Percentiles rank a stretch among this genome's conserved stretches.
Evolutionary conservation across 2,888 invertebrate genomes (phyloP).

Genomic region (Himalopsyche tibetana): DNA sequence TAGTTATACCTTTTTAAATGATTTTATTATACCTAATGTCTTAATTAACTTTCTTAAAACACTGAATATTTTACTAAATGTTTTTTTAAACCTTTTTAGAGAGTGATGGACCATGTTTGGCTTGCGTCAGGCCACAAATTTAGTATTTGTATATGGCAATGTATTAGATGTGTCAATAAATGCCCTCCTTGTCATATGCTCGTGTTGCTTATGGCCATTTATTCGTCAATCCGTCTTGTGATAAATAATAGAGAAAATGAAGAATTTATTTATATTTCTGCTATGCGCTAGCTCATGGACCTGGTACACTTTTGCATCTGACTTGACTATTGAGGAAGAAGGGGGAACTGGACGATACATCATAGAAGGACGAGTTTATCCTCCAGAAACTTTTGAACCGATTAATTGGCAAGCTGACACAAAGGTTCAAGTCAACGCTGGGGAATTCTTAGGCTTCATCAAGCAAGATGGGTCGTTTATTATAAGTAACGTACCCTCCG

Average conservation of each 20-base stretch:
- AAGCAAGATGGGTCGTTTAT: constrained; percentile 94
- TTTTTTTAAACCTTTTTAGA: no score
- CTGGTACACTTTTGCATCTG: constrained; percentile 52
- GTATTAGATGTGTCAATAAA: no score
- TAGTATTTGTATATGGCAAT: no score
- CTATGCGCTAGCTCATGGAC: constrained; percentile 56
- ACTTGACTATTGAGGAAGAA: constrained; percentile 71
- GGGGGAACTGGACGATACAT: constrained; percentile 78
- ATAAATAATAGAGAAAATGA: constrained; percentile 25
- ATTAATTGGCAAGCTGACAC: constrained; percentile 87
- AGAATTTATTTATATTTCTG: constrained; percentile 34
- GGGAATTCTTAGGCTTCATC: constrained; percentile 91
- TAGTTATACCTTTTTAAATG: no score
- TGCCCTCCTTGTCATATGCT: no score
- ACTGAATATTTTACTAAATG: no score
- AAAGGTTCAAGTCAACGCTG: constrained; percentile 90
- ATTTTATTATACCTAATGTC: no score
- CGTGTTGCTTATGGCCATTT: no score
- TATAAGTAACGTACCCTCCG: constrained; percentile 91
- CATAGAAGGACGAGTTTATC: constrained; percentile 89
- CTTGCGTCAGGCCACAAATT: no score
- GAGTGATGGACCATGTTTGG: no score
- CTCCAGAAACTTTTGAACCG: constrained; percentile 79
- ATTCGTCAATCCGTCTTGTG: neutral
- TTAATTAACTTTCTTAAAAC: no score